Percentiles rank a stretch among this genome's conserved stretches.
phyloP scores from a whole-genome alignment of 2,113 vertebrate genomes.

The Zootoca vivipara region DNA sequence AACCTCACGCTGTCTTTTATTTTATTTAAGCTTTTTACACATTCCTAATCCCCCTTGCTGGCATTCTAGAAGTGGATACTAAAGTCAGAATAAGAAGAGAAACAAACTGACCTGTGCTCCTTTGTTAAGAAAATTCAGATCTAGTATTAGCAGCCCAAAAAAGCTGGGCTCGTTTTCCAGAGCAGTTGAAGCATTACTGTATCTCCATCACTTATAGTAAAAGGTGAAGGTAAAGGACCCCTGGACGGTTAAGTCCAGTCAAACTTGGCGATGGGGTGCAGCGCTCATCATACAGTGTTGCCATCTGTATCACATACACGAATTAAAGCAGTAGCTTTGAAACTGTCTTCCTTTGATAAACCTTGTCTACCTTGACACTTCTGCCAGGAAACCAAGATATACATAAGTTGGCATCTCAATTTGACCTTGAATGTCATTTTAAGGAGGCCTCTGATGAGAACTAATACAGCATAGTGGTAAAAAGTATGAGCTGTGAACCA shows the following conservation, averaged over 20 bases:
- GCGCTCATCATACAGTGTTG: neutral
- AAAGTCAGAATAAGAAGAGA: constrained; percentile 10
- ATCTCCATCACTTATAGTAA: neutral
- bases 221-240: too few relatives aligned
- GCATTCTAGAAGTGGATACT: constrained; percentile 25
- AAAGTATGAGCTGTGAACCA: neutral
- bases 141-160: neutral
- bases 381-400: neutral
- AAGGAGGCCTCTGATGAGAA: neutral
- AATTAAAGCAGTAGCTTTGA: neutral
- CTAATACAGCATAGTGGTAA: neutral
- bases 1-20: constrained; percentile 2
- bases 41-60: constrained; percentile 18
- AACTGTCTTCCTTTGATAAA: neutral
- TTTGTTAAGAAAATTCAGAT: neutral
- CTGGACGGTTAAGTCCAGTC: too few relatives aligned
- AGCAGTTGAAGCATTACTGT: neutral
- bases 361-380: neutral
- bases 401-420: neutral
- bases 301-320: neutral
- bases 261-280: too few relatives aligned
- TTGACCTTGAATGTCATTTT: neutral
- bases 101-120: constrained; percentile 12
- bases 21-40: constrained; percentile 35
- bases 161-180: neutral